Evolutionary conservation across 1,140 invertebrate species (phyloP).

Genomic region (Anadara kagoshimensis): DNA sequence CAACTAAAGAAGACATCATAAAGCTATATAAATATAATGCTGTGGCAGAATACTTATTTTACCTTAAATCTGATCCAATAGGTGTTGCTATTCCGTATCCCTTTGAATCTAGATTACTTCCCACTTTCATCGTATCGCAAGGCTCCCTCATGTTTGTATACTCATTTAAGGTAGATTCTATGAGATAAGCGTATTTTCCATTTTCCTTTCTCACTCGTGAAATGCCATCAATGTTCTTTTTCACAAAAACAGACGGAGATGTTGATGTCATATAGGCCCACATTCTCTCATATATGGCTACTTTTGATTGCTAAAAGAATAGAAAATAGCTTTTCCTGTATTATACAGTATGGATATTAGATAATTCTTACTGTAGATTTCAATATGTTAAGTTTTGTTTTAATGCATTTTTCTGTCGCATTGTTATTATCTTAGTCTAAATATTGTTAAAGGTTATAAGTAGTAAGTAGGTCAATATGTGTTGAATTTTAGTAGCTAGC

Average conservation of each 20-base stretch:
- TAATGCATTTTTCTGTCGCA: too few relatives aligned
- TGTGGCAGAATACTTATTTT: conserved; percentile 1
- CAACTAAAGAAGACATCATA: too few relatives aligned
- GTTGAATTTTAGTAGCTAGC: too few relatives aligned
- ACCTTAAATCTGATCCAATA: conserved; percentile 92
- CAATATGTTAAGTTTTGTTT: too few relatives aligned
- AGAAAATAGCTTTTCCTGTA: background rate
- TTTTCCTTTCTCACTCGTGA: conserved; percentile 57
- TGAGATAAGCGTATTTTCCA: conserved; percentile 93
- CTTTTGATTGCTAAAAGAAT: conserved; percentile 86
- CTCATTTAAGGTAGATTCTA: conserved; percentile 97
- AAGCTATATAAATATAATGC: too few relatives aligned
- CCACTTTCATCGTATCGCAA: conserved; percentile 95
- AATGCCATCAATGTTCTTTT: conserved; percentile 60
- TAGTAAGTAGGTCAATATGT: too few relatives aligned
- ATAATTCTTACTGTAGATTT: too few relatives aligned
- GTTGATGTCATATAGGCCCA: conserved; percentile 91
- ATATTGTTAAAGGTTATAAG: too few relatives aligned
- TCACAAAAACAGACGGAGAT: conserved; percentile 61
- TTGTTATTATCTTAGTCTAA: too few relatives aligned
- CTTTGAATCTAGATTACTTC: conserved; percentile 93
- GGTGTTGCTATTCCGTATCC: conserved; percentile 96
- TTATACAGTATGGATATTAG: conserved; percentile 19
- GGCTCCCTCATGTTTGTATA: conserved; percentile 93
- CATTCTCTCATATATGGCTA: conserved; percentile 93